Percentiles rank a stretch among this genome's conserved stretches.
phyloP scores from a whole-genome alignment of 1,140 invertebrate species.

The Pogonomyrmex californicus region DNA sequence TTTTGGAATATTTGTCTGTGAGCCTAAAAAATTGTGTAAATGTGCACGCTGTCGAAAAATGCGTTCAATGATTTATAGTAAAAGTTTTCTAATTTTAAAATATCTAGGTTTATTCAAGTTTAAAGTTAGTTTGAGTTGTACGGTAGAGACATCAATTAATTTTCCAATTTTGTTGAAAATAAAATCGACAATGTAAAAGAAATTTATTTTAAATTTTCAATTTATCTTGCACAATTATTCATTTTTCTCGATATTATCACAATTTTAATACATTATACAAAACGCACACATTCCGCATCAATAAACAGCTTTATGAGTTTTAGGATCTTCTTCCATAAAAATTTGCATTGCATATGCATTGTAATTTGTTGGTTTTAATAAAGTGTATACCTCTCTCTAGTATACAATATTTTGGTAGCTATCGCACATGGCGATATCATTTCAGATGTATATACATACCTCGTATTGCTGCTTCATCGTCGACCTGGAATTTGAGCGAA shows the following conservation, averaged over 20 bases:
- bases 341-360: background rate
- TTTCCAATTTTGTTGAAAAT: conserved; percentile 10
- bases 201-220: conserved; percentile 13
- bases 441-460: conserved; percentile 88
- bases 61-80: background rate
- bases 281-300: background rate
- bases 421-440: background rate
- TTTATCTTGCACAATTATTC: conserved; percentile 18
- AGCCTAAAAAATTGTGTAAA: background rate
- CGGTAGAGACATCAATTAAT: background rate
- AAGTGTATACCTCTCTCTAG: background rate
- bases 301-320: conserved; percentile 26
- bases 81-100: conserved; percentile 10
- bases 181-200: background rate
- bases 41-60: background rate
- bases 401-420: background rate
- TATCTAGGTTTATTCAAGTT: background rate
- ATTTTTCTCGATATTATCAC: conserved; percentile 13
- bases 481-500: conserved; percentile 94
- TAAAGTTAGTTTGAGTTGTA: conserved; percentile 15
- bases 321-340: background rate
- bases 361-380: conserved; percentile 30
- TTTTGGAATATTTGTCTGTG: background rate
- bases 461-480: conserved; percentile 93
- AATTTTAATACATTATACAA: conserved; percentile 18